Percentiles rank a stretch among this genome's conserved stretches.
Conservation (phyloP, 2,888 invertebrate genomes). For the Lysandra coridon region DNA sequence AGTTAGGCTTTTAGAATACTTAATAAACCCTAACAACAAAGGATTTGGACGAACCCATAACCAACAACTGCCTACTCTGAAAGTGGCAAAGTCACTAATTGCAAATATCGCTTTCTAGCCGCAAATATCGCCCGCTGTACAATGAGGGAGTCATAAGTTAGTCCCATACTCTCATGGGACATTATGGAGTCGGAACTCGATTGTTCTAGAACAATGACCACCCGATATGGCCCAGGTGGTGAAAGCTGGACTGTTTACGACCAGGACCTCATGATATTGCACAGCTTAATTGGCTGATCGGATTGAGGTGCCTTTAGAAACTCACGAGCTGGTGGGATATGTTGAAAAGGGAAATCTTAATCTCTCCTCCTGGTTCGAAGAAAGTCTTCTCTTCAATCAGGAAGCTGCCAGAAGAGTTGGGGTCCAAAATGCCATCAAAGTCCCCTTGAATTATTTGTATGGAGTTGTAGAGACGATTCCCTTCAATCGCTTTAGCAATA, state of each 20-base stretch:
- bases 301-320: background rate
- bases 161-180: background rate
- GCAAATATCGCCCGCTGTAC: background rate
- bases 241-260: constrained; percentile 26
- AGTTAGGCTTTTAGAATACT: background rate
- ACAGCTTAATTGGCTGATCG: background rate
- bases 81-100: background rate
- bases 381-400: no score
- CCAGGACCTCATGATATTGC: constrained; percentile 20
- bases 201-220: constrained; percentile 31
- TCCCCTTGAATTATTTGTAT: background rate
- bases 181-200: constrained; percentile 26
- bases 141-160: constrained; percentile 1
- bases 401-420: no score
- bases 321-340: background rate
- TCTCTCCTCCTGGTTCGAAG: background rate
- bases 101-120: background rate
- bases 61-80: background rate
- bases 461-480: background rate
- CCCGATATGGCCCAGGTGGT: constrained; percentile 25
- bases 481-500: background rate
- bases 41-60: background rate
- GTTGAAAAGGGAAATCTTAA: background rate
- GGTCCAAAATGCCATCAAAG: background rate
- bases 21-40: background rate